Evolutionary conservation across 1,140 invertebrate species (phyloP), one percentile per base, ranked within the genome.

Genomic region (Drosophila seguyi): DNA sequence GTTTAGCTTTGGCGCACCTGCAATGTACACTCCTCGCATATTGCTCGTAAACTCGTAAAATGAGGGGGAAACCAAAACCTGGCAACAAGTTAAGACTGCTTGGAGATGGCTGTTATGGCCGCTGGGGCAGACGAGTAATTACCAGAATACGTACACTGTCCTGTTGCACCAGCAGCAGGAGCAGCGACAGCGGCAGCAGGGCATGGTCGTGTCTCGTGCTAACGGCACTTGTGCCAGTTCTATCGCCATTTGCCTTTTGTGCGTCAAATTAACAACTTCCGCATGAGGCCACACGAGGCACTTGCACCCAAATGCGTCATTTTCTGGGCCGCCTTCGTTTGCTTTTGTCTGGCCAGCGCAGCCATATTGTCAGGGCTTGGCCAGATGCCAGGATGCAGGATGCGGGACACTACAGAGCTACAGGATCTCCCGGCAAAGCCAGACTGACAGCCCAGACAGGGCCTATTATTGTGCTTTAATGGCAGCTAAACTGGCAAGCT

Each of bases 231-330:
- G 83, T 88, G 75, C 83, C 55, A 75, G 29, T 85, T 88, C 71
- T 72, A 50, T 74, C 75, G 71, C 76, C 74, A 76, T 58, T 77
- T 67, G 84, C 67, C 81, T 84, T 72, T 88, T 88, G 81, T 84
- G 85, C 81, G 84, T 88, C 84, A 88, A 88, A 88, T 88, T 88
- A 88, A 88, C 85, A 88, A 88, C 84, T 88, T 88, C 84, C 84
- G 84, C 84, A 88, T 88, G 80, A 90, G 84, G 84, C 84, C 84
- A 79, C 83, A 87, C 81, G 79, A 88, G 84, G 72, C 84, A 90
- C 84, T 88, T 88, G 84, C 85, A 88, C 84, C 85, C 77, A 78
- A 87, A 88, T 88, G 84, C 84, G 84, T 88, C 84, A 88, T 87
- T 87, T 87, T 83, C 79, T 83, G 67, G 82, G 76, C 74, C 56